Conservation (phyloP, 2,113 vertebrate species). For the Siniperca chuatsi region DNA sequence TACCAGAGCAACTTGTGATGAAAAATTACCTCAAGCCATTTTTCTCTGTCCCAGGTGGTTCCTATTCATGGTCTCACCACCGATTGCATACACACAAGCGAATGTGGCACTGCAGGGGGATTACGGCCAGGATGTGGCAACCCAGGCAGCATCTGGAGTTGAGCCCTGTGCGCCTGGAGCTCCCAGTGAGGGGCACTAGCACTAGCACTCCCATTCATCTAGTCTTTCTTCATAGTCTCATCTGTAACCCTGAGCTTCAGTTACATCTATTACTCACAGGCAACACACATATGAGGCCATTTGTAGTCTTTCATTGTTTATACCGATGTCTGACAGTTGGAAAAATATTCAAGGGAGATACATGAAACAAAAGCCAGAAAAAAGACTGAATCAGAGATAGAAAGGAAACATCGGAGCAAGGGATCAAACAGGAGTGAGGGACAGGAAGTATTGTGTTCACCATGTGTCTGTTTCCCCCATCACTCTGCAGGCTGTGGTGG, state of each 20-base stretch:
- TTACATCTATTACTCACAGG: conserved; percentile 37
- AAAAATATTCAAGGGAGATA: conserved; percentile 24
- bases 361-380: conserved; percentile 31
- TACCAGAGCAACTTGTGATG: conserved; percentile 34
- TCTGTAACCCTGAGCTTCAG: conserved; percentile 18
- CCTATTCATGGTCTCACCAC: conserved; percentile 56
- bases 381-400: conserved; percentile 25
- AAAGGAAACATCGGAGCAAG: background rate
- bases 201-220: conserved; percentile 58
- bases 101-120: conserved; percentile 55
- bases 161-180: conserved; percentile 54
- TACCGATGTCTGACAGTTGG: conserved; percentile 37
- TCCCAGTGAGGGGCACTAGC: conserved; percentile 30
- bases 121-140: conserved; percentile 76
- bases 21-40: conserved; percentile 62
- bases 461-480: conserved; percentile 49
- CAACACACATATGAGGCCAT: conserved; percentile 43
- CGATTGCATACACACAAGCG: conserved; percentile 19
- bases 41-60: conserved; percentile 71
- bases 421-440: conserved; percentile 30
- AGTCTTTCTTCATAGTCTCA: conserved; percentile 43
- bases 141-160: conserved; percentile 72
- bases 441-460: conserved; percentile 39
- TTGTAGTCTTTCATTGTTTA: conserved; percentile 47
- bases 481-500: conserved; percentile 23